These are phyloP conservation scores for Amazona ochrocephala DNA, from an alignment of 2,797 vertebrate genomes.

Conservation along the genomic window DNA sequence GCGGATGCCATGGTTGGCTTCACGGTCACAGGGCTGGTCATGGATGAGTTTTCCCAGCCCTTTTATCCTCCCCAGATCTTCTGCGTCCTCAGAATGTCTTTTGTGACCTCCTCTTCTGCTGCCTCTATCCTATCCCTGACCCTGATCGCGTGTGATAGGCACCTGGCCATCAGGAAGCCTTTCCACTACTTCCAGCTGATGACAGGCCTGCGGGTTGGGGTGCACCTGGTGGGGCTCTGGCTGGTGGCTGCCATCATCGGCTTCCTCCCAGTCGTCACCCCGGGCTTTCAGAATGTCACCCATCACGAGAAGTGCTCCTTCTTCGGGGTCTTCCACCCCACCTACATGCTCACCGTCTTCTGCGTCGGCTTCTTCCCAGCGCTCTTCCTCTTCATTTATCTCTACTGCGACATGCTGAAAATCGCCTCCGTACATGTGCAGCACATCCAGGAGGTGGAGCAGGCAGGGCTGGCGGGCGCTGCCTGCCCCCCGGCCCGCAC, in stretches of 20 bases:
- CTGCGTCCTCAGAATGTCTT: slow-evolving; percentile 87
- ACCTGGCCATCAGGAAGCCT: slow-evolving; percentile 88
- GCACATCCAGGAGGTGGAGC: slow-evolving; percentile 81
- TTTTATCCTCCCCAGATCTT: slow-evolving; percentile 53
- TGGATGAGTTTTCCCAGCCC: slow-evolving; percentile 76
- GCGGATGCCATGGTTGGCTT: slow-evolving; percentile 87
- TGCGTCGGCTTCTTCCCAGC: slow-evolving; percentile 85
- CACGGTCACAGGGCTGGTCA: slow-evolving; percentile 82
- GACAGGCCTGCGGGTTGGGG: slow-evolving; percentile 66
- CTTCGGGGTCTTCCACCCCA: slow-evolving; percentile 83
- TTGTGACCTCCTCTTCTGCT: slow-evolving; percentile 82
- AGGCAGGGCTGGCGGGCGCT: neutral
- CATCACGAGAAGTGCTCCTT: slow-evolving; percentile 81
- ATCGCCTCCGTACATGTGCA: slow-evolving; percentile 85
- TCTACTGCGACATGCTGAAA: slow-evolving; percentile 93
- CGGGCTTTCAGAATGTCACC: slow-evolving; percentile 73
- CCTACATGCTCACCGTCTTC: slow-evolving; percentile 81
- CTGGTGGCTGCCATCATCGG: slow-evolving; percentile 78
- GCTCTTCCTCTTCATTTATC: slow-evolving; percentile 84
- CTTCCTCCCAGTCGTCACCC: slow-evolving; percentile 84
- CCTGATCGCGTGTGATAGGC: slow-evolving; percentile 89
- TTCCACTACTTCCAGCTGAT: slow-evolving; percentile 84
- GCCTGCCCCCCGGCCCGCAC: slow-evolving; percentile 13
- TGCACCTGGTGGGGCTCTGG: slow-evolving; percentile 82
- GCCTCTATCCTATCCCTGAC: slow-evolving; percentile 92